These are phyloP conservation scores for Tribolium freemani DNA, from an alignment of 2,888 invertebrate species.

Conservation along the genomic window DNA sequence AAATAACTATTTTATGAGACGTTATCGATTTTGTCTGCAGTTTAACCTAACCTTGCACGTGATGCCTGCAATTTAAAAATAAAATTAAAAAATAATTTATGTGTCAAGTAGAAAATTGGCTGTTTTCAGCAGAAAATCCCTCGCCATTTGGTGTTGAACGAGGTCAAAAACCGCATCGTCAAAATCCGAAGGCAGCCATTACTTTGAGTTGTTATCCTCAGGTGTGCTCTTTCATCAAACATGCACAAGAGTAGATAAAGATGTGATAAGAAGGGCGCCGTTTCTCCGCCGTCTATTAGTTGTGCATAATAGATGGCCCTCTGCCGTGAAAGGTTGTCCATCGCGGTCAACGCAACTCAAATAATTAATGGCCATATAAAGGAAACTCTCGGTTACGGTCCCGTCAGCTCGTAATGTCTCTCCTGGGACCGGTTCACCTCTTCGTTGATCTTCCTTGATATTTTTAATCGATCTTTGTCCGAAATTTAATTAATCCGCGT, in stretches of 20 bases:
- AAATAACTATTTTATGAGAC: not conserved
- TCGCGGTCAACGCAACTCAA: constrained; percentile 29
- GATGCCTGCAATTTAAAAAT: not conserved
- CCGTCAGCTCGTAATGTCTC: constrained; percentile 25
- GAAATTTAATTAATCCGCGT: constrained; percentile 24
- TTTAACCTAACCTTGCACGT: too few species aligned
- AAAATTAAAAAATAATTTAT: not conserved
- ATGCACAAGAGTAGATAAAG: constrained; percentile 38
- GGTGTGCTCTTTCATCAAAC: constrained; percentile 40
- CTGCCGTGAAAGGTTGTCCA: constrained; percentile 28
- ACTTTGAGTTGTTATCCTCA: constrained; percentile 37
- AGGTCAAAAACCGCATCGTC: constrained; percentile 4
- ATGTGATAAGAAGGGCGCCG: constrained; percentile 36
- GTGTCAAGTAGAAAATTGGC: constrained; percentile 6
- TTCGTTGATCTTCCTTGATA: not conserved
- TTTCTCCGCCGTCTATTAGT: constrained; percentile 25
- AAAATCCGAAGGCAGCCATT: constrained; percentile 20
- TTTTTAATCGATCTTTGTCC: constrained; percentile 6
- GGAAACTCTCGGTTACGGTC: constrained; percentile 23
- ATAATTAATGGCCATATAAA: constrained; percentile 37
- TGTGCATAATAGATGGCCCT: constrained; percentile 37
- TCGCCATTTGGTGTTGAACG: not conserved
- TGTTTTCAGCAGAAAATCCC: constrained; percentile 1
- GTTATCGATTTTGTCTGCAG: not conserved
- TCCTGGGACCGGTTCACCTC: constrained; percentile 10